Evolutionary conservation across 1,140 invertebrate genomes (phyloP), one percentile per base, ranked within the genome.

Genomic region (Antheraea mylitta): DNA sequence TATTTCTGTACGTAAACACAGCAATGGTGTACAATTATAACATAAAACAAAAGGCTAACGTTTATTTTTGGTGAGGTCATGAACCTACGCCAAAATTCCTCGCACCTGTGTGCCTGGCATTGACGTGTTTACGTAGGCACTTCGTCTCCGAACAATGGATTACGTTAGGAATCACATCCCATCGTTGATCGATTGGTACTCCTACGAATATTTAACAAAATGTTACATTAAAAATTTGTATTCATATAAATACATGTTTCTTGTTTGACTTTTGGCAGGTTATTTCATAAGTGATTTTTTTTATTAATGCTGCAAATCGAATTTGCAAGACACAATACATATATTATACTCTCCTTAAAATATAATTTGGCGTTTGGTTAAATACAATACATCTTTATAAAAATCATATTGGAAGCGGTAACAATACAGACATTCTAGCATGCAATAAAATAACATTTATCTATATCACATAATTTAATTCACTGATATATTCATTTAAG

Each of bases 81-180:
- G 71, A 72, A 69, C 78, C 74, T 80, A 78, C 80, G 81, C 81
- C 74, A 72, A 80, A 76, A 81, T 81, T 79, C 75, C 70, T 77
- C 73, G 73, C 78, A 79, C 77, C 78, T 30, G 22, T 30, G 22
- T 83, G 78, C 67, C 68, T 76, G 71, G 69, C 72, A 77, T 75
- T 77, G 78, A 66, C 42, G 11, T 58, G 60, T 64, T 66, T 67
- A 77, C 73, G 75, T 72, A 68, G 78, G 69, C 58, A 70, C 38
- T 19, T 61, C 22, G 60, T 30, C 45, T 53, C 16, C 11, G 63
- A 64, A 42, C 63, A 64, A 64, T 64, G 63, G 11, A 18, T 42
- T 37, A 18, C 42, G 36, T 45, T 45, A 18, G 45, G 11, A 38
- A 64, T 38, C 18, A 18, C 36, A n/a, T n/a, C 63, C 18, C 63